phyloP scores from a whole-genome alignment of 2,888 invertebrate genomes.

The Luffia ferchaultella region DNA sequence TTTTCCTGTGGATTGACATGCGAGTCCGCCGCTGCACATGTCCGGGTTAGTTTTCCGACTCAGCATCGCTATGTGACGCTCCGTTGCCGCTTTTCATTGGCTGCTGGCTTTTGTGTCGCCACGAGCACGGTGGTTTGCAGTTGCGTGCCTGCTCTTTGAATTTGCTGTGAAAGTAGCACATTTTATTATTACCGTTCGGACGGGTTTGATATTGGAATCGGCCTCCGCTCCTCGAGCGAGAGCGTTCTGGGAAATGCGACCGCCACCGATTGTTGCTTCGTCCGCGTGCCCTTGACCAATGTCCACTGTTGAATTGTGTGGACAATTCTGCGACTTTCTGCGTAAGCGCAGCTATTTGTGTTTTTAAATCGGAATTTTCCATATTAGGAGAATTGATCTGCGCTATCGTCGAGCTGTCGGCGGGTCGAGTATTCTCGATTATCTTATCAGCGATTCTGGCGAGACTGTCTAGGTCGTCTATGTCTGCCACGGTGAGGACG shows the following conservation, averaged over 20 bases:
- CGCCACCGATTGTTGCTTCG: neutral
- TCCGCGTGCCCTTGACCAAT: no score
- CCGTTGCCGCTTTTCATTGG: neutral
- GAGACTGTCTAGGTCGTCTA: neutral
- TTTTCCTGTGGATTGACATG: slow-evolving; percentile 5
- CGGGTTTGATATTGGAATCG: no score
- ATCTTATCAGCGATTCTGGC: slow-evolving; percentile 3
- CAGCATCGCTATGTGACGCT: neutral
- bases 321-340: no score
- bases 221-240: no score
- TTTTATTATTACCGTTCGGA: no score
- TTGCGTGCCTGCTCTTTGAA: neutral
- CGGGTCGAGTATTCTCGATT: neutral
- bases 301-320: no score
- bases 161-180: neutral
- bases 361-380: neutral
- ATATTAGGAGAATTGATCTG: neutral
- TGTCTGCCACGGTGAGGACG: no score
- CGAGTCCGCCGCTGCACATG: slow-evolving; percentile 12
- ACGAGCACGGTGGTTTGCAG: neutral
- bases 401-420: neutral
- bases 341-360: no score
- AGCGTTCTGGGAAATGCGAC: no score
- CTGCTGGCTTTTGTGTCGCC: neutral
- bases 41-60: slow-evolving; percentile 11